phyloP scores from a whole-genome alignment of 2,888 invertebrate species.

The Pelosia muscerda region DNA sequence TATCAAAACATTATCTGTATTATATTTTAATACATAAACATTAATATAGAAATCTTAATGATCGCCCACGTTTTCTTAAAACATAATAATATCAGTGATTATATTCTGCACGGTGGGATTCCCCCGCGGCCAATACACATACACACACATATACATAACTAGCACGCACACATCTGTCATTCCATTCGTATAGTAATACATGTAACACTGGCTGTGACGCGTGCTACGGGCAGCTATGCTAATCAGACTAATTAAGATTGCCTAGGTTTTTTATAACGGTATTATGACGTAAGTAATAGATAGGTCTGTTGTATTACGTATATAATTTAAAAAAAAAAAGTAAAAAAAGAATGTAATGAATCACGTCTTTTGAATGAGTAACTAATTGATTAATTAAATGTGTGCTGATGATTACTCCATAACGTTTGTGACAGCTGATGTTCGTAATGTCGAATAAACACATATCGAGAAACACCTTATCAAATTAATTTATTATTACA shows the following conservation, averaged over 20 bases:
- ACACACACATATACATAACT: conserved; percentile 31
- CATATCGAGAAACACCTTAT: background rate
- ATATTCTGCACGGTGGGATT: conserved; percentile 72
- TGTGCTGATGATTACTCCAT: background rate
- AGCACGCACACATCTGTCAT: conserved; percentile 30
- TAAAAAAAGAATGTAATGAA: conserved; percentile 16
- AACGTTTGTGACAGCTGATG: background rate
- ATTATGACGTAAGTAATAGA: conserved; percentile 32
- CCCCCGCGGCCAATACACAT: conserved; percentile 59
- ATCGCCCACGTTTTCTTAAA: conserved; percentile 49
- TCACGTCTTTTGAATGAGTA: conserved; percentile 7
- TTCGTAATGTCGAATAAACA: background rate
- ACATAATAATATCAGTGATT: conserved; percentile 30
- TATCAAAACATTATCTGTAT: background rate
- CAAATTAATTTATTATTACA: background rate
- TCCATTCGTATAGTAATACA: background rate
- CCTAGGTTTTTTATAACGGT: conserved; percentile 57
- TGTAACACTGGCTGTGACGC: conserved; percentile 35
- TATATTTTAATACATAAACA: conserved; percentile 1
- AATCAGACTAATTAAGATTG: conserved; percentile 54
- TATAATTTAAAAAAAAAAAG: conserved; percentile 16
- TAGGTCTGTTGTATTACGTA: conserved; percentile 1
- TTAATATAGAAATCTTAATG: conserved; percentile 17
- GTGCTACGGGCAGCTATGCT: conserved; percentile 53
- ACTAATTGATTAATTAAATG: background rate